Percentiles rank a stretch among this genome's conserved stretches.
These are phyloP conservation scores for Macrotus californicus DNA, from an alignment of 2,113 vertebrate species.

Conservation along the genomic window DNA sequence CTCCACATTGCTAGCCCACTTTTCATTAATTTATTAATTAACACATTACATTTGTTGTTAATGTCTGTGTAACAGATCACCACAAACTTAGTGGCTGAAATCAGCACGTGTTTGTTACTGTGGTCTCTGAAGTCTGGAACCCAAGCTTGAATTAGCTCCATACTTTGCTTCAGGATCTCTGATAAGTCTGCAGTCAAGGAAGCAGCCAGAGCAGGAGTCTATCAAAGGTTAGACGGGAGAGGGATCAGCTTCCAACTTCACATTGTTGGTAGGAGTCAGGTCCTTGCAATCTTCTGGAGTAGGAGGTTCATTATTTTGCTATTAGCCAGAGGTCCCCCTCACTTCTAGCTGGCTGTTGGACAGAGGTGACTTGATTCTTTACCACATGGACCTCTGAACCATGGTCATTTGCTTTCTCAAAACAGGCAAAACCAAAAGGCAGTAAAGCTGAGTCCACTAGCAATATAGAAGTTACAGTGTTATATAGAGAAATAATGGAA, in stretches of 20 bases:
- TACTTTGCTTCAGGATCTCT: background rate
- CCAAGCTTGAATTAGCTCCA: background rate
- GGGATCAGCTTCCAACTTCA: background rate
- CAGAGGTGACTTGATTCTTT: background rate
- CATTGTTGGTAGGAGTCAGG: background rate
- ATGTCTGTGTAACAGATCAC: background rate
- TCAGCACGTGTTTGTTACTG: background rate
- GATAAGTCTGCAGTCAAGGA: background rate
- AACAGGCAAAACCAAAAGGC: background rate
- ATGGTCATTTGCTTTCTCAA: background rate
- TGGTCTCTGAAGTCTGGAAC: background rate
- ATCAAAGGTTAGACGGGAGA: background rate
- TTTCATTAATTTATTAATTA: background rate
- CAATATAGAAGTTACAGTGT: rapidly evolving
- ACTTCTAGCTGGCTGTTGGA: background rate
- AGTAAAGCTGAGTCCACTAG: background rate
- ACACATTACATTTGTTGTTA: background rate
- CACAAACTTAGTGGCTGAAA: background rate
- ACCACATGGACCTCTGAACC: background rate
- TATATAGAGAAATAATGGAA: background rate
- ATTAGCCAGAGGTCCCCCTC: rapidly evolving
- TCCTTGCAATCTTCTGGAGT: background rate
- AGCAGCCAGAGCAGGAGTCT: background rate
- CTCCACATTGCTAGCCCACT: background rate
- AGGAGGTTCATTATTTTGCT: background rate